A percentile compares a stretch with the other conserved stretches of the same genome.
Conservation (phyloP, 2,113 vertebrate species). For the Phocoena phocoena region DNA sequence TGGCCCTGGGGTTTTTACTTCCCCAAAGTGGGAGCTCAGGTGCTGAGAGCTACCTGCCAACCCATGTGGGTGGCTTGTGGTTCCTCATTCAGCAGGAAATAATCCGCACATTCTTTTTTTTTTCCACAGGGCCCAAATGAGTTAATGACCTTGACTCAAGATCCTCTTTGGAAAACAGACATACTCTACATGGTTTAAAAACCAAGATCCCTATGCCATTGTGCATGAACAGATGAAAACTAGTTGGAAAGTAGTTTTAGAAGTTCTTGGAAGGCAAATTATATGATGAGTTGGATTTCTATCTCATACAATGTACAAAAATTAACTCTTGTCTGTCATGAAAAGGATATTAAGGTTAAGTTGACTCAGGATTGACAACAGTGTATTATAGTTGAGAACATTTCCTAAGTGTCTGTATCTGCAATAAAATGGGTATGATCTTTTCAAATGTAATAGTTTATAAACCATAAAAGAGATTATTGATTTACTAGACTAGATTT, state of each 20-base stretch:
- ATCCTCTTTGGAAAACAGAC: not conserved
- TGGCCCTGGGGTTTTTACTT: no score
- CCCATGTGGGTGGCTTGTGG: not conserved
- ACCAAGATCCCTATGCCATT: not conserved
- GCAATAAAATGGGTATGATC: not conserved
- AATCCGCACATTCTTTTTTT: not conserved
- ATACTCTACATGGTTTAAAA: not conserved
- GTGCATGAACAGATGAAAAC: not conserved
- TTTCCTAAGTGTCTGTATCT: not conserved
- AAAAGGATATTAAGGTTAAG: not conserved
- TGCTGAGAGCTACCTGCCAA: no score
- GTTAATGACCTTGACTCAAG: not conserved
- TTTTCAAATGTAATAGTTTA: not conserved
- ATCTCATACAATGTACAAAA: not conserved
- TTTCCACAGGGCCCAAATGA: not conserved
- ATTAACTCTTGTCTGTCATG: not conserved
- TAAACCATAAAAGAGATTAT: not conserved
- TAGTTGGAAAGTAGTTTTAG: not conserved
- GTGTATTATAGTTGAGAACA: not conserved
- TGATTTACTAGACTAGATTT: not conserved
- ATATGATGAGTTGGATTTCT: not conserved
- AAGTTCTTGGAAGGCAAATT: not conserved
- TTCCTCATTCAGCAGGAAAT: not conserved
- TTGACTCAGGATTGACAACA: not conserved
- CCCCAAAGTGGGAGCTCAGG: no score